Evolutionary conservation across 2,113 vertebrate species (phyloP), one percentile per base, ranked within the genome.

Genomic region (Euleptes europaea): DNA sequence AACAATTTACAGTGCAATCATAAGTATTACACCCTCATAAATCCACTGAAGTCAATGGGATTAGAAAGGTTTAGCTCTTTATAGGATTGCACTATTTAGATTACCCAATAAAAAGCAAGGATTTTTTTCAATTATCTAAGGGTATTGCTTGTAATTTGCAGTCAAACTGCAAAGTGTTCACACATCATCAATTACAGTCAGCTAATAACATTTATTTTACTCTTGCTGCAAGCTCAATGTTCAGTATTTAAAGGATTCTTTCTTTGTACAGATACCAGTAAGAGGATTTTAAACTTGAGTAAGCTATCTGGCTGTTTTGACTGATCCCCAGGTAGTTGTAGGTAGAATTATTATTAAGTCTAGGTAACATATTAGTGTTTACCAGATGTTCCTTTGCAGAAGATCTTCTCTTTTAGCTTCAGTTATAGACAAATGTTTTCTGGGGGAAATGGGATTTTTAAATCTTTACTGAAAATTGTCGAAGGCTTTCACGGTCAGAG

Each of bases 391-490:
- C 15, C 38, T 73, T 73, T 83, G 28, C 60, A 38, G 31, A 63
- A 54, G 38, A 60, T 73, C 38, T 73, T 57, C 35, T 28, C 47
- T 74, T 60, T 73, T n/a, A 54, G 60, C 38, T 73, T 83, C 74
- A 83, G 74, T 74, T 73, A 73, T 44, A 26, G 63, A 5, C 11
- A 63, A 35, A 44, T 73, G 21, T 83, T 83, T 83, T 83, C 70
- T 44, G n/a, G 49, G 70, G 63, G 28, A 83, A 63, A 83, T 83
- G 38, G 42, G 70, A 83, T 72, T 83, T 83, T 83, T 63, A 82
- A 63, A 42, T 73, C 38, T 83, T 60, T 31, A 14, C 54, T 63
- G 81, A 73, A 60, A 44, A 26, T 21, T n/a, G n/a, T n/a, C n/a
- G n/a, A n/a, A n/a, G n/a, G n/a, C n/a, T n/a, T n/a, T n/a, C n/a